Evolutionary conservation across 2,113 vertebrate genomes (phyloP).

Genomic region (Nyctibius bracteatus): DNA sequence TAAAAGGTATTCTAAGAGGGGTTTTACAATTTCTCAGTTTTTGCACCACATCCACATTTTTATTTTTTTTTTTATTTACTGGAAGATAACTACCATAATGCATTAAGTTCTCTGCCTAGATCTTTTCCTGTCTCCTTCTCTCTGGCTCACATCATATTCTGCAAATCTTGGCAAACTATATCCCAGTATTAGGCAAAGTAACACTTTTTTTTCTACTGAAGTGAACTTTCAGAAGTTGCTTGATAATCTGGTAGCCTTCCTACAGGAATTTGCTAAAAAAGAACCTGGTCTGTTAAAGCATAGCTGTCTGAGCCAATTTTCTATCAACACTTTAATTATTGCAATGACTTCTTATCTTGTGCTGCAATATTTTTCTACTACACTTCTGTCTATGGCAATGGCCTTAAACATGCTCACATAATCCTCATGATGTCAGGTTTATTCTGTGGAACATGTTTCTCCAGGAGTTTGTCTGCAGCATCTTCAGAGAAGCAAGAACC

Average conservation of each 20-base stretch:
- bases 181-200: neutral
- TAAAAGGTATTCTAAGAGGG: neutral
- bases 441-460: neutral
- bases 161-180: neutral
- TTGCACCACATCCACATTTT: neutral
- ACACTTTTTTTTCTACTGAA: neutral
- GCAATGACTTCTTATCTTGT: neutral
- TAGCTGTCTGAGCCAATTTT: neutral
- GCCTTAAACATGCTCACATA: neutral
- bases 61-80: neutral
- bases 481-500: neutral
- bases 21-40: neutral
- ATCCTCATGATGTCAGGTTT: neutral
- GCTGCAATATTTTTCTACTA: neutral
- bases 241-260: neutral
- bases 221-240: neutral
- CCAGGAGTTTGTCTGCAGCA: neutral
- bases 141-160: neutral
- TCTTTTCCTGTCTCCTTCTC: neutral
- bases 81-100: fast-evolving
- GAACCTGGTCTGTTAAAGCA: neutral
- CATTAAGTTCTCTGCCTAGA: neutral
- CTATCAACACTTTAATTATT: neutral
- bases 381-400: neutral
- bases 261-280: neutral